Percentiles rank a stretch among this genome's conserved stretches.
phyloP scores from a whole-genome alignment of 2,113 vertebrate species.

The Herpetotheres cachinnans region DNA sequence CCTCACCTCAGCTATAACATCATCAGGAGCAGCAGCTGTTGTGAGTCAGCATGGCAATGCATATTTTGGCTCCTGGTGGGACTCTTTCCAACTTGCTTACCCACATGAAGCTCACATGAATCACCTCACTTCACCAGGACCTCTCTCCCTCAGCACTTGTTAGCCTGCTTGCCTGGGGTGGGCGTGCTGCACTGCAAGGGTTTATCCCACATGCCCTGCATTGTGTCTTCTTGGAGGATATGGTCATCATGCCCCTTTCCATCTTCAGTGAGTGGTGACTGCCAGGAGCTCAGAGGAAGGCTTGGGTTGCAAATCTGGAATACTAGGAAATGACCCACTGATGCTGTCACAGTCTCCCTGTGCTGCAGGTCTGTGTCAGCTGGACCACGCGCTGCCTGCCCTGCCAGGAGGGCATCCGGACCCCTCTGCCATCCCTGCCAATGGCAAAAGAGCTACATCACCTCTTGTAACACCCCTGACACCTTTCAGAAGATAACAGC shows the following conservation, averaged over 20 bases:
- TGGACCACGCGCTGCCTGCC: neutral
- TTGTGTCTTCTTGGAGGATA: neutral
- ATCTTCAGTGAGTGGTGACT: neutral
- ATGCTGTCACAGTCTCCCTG: neutral
- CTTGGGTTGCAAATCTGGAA: neutral
- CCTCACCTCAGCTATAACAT: neutral
- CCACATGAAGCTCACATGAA: accelerated
- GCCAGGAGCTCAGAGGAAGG: neutral
- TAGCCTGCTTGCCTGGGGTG: neutral
- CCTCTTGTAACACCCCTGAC: neutral
- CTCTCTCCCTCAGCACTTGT: neutral
- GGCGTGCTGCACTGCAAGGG: neutral
- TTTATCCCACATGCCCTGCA: accelerated
- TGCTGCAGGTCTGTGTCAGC: neutral
- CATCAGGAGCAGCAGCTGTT: neutral
- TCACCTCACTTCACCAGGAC: neutral
- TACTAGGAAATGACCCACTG: neutral
- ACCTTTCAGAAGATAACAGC: neutral
- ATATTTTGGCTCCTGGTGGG: neutral
- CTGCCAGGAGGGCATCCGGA: neutral
- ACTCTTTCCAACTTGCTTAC: neutral
- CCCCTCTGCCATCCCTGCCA: neutral
- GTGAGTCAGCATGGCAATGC: neutral
- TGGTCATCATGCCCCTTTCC: neutral
- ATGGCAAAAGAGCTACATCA: neutral